These are phyloP conservation scores for Noctua pronuba DNA, from an alignment of 2,888 invertebrate genomes.

Conservation along the genomic window DNA sequence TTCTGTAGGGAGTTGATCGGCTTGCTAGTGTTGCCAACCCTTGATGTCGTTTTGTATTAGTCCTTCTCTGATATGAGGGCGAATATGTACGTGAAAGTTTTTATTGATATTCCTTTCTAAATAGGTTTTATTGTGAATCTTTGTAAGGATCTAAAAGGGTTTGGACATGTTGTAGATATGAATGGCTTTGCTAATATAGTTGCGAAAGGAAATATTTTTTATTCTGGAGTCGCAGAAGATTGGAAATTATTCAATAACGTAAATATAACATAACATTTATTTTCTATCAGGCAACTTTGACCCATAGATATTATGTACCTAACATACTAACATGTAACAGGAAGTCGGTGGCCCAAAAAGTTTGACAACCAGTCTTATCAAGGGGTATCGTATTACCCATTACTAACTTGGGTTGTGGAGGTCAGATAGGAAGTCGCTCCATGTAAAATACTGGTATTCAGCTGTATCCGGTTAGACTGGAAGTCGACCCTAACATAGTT, in stretches of 20 bases:
- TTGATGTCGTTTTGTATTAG: slow-evolving; percentile 75
- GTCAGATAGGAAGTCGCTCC: too few species aligned
- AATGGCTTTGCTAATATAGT: slow-evolving; percentile 14
- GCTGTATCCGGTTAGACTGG: too few species aligned
- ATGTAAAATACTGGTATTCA: too few species aligned
- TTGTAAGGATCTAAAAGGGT: slow-evolving; percentile 40
- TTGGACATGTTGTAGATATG: slow-evolving; percentile 25
- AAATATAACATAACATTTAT: not conserved
- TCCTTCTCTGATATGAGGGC: slow-evolving; percentile 68
- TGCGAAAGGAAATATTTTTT: not conserved
- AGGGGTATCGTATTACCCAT: too few species aligned
- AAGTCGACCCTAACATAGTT: too few species aligned
- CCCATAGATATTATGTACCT: too few species aligned
- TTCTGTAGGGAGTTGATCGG: slow-evolving; percentile 74
- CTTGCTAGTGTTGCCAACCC: slow-evolving; percentile 63
- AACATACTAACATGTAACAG: too few species aligned
- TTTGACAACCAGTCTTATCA: too few species aligned
- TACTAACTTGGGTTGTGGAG: too few species aligned
- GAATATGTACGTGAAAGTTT: slow-evolving; percentile 71
- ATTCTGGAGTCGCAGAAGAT: not conserved
- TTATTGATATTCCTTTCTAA: slow-evolving; percentile 66
- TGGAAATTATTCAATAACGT: not conserved
- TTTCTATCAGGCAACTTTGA: too few species aligned
- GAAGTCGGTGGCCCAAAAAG: too few species aligned
- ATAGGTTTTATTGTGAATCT: slow-evolving; percentile 56